Percentiles rank a stretch among this genome's conserved stretches.
phyloP scores from a whole-genome alignment of 1,140 invertebrate genomes.

The Triops longicaudatus region DNA sequence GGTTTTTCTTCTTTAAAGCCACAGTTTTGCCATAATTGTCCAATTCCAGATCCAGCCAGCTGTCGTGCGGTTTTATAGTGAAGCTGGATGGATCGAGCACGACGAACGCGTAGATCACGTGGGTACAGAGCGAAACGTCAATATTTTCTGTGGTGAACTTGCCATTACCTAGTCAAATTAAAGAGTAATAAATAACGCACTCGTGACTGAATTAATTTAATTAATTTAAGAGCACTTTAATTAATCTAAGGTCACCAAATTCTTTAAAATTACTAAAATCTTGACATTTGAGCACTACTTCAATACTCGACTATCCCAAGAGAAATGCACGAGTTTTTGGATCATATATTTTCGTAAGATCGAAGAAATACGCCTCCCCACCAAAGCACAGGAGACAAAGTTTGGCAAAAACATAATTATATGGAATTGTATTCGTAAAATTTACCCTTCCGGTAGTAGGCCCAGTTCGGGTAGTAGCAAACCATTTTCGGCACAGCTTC shows the following conservation, averaged over 20 bases:
- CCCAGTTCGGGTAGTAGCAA: constrained; percentile 34
- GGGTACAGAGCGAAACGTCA: constrained; percentile 40
- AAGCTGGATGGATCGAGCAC: constrained; percentile 32
- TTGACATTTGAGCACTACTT: too few species aligned
- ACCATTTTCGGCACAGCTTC: constrained; percentile 20
- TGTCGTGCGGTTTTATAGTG: constrained; percentile 30
- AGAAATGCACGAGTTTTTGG: too few species aligned
- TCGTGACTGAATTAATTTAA: constrained; percentile 8
- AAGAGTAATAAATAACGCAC: constrained; percentile 30
- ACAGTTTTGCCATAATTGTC: constrained; percentile 35
- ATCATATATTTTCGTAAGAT: too few species aligned
- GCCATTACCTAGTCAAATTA: constrained; percentile 30
- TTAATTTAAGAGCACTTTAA: background rate
- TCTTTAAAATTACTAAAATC: too few species aligned
- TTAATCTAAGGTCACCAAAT: background rate
- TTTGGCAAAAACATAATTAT: background rate
- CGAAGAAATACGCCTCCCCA: too few species aligned
- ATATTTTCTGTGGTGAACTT: constrained; percentile 35
- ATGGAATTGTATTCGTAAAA: background rate
- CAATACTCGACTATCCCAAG: too few species aligned
- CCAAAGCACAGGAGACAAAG: too few species aligned
- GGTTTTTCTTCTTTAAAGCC: constrained; percentile 52
- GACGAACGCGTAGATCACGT: constrained; percentile 43
- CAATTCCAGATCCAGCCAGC: constrained; percentile 23
- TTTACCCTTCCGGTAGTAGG: constrained; percentile 30